Evolutionary conservation across 2,888 invertebrate species (phyloP), one percentile per base, ranked within the genome.

Genomic region (Lypha dubia): DNA sequence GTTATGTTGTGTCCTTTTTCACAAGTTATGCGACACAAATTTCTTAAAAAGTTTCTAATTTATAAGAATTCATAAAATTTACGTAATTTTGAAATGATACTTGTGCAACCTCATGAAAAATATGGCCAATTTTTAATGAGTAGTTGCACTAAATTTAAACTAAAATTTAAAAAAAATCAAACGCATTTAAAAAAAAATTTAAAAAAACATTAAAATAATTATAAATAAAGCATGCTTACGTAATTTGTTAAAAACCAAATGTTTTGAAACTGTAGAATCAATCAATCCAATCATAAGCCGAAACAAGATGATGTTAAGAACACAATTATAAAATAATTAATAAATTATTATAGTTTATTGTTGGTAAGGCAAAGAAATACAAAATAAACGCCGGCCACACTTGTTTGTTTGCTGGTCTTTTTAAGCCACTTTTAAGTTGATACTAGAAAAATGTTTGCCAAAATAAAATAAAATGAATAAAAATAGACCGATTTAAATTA

Each of bases 211-310:
- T 56, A 56, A 74, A 83, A 76, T 71, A 83, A 83, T 81, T 83
- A 76, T 84, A 86, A 84, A 84, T 83, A 87, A 90, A 89, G 90
- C 91, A 91, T 91, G 91, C 91, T 91, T 91, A 91, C 91, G 89
- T 90, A 90, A 88, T 89, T 87, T 90, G 89, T 89, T 88, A 89
- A 90, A 86, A 90, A 90, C 87, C 88, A 89, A 90, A 90, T 83
- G 84, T 83, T 83, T 85, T 79, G 67, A 76, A 74, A 80, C 83
- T 86, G 83, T 83, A 76, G 83, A 84, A 82, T 84, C 84, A 84
- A 77, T 83, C 81, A 84, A 84, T 84, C 84, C 77, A 84, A 81
- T 81, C 81, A 84, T 81, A 84, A 81, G 84, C 84, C 84, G 77
- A 84, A 84, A 84, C 84, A 81, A 83, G 83, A 83, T 83, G 85